Conservation (phyloP, 2,113 vertebrate species). For the Dipodomys merriami region DNA sequence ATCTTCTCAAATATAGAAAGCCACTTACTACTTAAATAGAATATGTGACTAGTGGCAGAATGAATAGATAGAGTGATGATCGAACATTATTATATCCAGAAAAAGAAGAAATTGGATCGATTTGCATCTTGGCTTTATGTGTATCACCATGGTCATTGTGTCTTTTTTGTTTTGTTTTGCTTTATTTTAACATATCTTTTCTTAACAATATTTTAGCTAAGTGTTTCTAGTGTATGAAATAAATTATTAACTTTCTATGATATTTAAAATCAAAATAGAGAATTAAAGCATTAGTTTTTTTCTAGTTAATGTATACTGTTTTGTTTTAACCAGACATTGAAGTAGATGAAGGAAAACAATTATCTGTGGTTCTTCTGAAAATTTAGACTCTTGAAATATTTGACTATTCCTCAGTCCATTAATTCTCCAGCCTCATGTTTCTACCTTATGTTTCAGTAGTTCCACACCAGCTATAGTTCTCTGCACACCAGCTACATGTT, state of each 20-base stretch:
- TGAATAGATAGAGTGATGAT: no score
- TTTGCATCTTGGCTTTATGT: no score
- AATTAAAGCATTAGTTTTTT: conserved; percentile 45
- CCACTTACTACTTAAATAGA: no score
- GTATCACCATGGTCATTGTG: no score
- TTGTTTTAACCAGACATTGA: conserved; percentile 22
- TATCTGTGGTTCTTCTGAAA: background rate
- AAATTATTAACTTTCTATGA: conserved; percentile 18
- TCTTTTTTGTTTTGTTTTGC: no score
- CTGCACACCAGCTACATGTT: background rate
- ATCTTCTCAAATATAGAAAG: no score
- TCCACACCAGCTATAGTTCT: background rate
- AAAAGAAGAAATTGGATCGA: no score
- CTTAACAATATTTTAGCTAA: background rate
- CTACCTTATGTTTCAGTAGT: background rate
- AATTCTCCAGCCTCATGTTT: background rate
- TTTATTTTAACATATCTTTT: no score
- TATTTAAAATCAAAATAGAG: conserved; percentile 56
- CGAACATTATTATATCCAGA: no score
- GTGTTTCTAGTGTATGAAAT: conserved; percentile 14
- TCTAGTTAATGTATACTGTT: background rate
- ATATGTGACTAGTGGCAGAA: no score
- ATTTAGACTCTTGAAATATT: background rate
- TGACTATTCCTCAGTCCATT: background rate
- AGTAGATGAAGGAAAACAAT: background rate